Evolutionary conservation across 2,113 vertebrate genomes (phyloP).

Genomic region (Trogon surrucura): DNA sequence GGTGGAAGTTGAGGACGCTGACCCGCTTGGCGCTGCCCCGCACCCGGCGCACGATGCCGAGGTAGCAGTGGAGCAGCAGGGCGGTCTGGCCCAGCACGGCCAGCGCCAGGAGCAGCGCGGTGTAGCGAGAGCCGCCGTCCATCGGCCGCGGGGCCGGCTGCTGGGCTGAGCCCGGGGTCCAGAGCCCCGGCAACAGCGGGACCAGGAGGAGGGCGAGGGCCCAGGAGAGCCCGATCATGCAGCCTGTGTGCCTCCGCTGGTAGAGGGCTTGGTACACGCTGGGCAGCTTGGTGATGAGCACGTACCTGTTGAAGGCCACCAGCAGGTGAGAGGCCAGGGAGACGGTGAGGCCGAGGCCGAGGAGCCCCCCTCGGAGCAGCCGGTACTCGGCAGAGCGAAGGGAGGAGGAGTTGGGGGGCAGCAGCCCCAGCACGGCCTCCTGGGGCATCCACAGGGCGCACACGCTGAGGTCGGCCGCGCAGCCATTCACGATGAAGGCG

Average conservation of each 20-base stretch:
- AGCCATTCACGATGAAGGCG: constrained; percentile 89
- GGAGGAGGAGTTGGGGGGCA: constrained; percentile 70
- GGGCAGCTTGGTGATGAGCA: constrained; percentile 87
- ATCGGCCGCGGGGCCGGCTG: background rate
- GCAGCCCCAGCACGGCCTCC: constrained; percentile 81
- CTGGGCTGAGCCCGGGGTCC: constrained; percentile 46
- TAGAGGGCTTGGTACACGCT: constrained; percentile 86
- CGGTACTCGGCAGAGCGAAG: constrained; percentile 69
- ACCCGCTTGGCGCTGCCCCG: constrained; percentile 86
- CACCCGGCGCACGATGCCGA: constrained; percentile 86
- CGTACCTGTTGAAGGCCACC: constrained; percentile 88
- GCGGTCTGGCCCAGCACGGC: constrained; percentile 83
- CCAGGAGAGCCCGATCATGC: constrained; percentile 86
- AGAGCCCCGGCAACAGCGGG: constrained; percentile 78
- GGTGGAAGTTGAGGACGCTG: constrained; percentile 88
- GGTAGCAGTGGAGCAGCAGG: constrained; percentile 85
- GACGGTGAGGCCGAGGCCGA: constrained; percentile 84
- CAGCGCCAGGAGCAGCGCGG: constrained; percentile 77
- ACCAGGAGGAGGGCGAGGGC: constrained; percentile 78
- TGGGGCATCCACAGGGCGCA: constrained; percentile 91
- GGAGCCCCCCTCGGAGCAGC: constrained; percentile 79
- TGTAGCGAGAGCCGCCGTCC: constrained; percentile 72
- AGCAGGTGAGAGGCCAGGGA: constrained; percentile 87
- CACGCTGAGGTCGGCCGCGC: constrained; percentile 84
- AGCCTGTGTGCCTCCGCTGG: constrained; percentile 81